Evolutionary conservation across 2,888 invertebrate genomes (phyloP).

Genomic region (Drosophila birchii): DNA sequence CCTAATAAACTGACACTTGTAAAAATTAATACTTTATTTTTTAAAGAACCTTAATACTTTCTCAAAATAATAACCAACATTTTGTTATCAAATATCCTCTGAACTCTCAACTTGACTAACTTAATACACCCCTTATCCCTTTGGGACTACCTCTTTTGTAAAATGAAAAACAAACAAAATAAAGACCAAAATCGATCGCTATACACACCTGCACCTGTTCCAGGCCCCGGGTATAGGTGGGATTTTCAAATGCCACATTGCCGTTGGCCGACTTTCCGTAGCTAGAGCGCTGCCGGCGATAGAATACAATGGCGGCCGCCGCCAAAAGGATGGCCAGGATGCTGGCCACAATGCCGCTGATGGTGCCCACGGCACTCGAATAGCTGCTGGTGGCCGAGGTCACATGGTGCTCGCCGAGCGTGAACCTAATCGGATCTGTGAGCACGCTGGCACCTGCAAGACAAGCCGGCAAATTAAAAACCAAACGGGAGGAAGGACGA

Average conservation of each 20-base stretch:
- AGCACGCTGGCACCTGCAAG: constrained; percentile 89
- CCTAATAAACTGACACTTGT: background rate
- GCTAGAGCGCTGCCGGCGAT: constrained; percentile 82
- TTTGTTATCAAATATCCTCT: background rate
- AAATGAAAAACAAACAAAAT: constrained; percentile 7
- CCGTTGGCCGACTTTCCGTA: constrained; percentile 86
- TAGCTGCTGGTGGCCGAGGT: constrained; percentile 87
- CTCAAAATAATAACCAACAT: background rate
- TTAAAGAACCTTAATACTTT: background rate
- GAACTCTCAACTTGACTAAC: background rate
- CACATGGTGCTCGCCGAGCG: constrained; percentile 90
- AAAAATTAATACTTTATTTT: too few species aligned
- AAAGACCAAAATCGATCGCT: constrained; percentile 25
- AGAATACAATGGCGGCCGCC: constrained; percentile 83
- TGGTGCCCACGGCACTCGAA: constrained; percentile 83
- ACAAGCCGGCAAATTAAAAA: constrained; percentile 62
- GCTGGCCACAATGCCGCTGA: constrained; percentile 84
- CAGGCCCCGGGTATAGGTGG: constrained; percentile 91
- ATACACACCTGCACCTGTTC: constrained; percentile 90
- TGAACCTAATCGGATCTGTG: constrained; percentile 90
- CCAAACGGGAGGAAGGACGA: constrained; percentile 5
- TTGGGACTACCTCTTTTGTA: background rate
- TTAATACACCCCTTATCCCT: background rate
- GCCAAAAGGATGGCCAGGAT: constrained; percentile 83
- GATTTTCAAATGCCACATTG: constrained; percentile 92